Base-by-base conservation (phyloP, 2,888 invertebrate genomes). In the Drosophila subquinaria region DNA sequence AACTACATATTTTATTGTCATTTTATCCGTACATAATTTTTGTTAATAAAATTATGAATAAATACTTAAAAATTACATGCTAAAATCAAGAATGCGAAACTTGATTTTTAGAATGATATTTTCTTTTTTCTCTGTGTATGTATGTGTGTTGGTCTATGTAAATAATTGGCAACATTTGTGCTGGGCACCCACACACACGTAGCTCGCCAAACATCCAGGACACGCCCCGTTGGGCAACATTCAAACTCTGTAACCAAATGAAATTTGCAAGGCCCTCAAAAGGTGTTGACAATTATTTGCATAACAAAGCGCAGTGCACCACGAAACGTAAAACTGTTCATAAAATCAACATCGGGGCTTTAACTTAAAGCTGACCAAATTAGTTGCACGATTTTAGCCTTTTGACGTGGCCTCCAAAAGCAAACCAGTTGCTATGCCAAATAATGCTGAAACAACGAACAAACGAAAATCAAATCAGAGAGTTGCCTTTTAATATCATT, bases 201-300 rank as follows among this genome's bases (percentile, higher is more conserved):
- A 43, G 40, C 27, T 30, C n/a, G 36, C 13, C 52, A 61, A 66
- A 60, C 55, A 50, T 48, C 8, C 45, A 20, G 62, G 52, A 69
- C 61, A 73, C 76, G 86, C 86, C 81, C 76, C 51, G 88, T 69
- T 81, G 66, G 69, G 53, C 68, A 77, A 72, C 76, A 69, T 69
- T 73, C 70, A 71, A 75, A 74, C 52, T 72, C 65, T 68, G 72
- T 64, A 83, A 84, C 88, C 70, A 78, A 84, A 88, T 84, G 76
- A 88, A 84, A 88, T 89, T 84, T 89, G 85, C 89, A 72, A 83
- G 83, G 77, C 89, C 81, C 82, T 75, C 47, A 81, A 81, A 90
- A 90, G 86, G 86, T 86, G 86, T 86, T 86, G 86, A 90, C 88
- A 86, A 90, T 82, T 88, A 90, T 90, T 86, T 88, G 86, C 86